Conservation (phyloP, 1,140 invertebrate genomes). For the Diachasmimorpha longicaudata region DNA sequence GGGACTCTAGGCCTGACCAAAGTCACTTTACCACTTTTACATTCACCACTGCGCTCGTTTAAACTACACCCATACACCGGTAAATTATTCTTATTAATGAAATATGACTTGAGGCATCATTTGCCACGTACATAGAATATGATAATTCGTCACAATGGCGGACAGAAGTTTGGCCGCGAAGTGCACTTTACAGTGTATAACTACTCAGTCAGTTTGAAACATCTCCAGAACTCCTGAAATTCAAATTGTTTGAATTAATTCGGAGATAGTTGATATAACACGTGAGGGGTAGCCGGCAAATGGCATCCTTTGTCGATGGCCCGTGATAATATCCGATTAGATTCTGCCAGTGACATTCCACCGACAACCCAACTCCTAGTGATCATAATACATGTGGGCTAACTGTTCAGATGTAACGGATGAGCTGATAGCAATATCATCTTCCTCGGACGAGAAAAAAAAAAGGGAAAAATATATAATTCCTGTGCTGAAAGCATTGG, state of each 20-base stretch:
- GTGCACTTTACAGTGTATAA: background rate
- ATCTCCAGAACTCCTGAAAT: background rate
- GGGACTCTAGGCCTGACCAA: background rate
- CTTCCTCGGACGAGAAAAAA: background rate
- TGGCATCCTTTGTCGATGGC: background rate
- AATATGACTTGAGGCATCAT: background rate
- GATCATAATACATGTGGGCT: background rate
- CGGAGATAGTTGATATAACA: background rate
- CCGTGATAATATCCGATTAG: background rate
- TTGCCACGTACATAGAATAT: background rate
- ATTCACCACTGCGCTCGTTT: background rate
- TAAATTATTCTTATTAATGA: background rate
- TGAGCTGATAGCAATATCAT: background rate
- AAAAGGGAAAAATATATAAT: background rate
- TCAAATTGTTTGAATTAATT: background rate
- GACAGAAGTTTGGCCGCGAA: background rate
- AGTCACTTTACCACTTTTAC: background rate
- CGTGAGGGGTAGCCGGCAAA: background rate
- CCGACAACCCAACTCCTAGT: background rate
- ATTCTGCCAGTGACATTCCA: background rate
- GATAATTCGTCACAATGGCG: background rate
- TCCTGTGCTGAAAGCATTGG: background rate
- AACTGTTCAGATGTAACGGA: background rate
- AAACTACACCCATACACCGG: background rate
- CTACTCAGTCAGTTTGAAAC: background rate